Base-by-base conservation (phyloP, 2,113 vertebrate genomes). In the Numenius arquata region DNA sequence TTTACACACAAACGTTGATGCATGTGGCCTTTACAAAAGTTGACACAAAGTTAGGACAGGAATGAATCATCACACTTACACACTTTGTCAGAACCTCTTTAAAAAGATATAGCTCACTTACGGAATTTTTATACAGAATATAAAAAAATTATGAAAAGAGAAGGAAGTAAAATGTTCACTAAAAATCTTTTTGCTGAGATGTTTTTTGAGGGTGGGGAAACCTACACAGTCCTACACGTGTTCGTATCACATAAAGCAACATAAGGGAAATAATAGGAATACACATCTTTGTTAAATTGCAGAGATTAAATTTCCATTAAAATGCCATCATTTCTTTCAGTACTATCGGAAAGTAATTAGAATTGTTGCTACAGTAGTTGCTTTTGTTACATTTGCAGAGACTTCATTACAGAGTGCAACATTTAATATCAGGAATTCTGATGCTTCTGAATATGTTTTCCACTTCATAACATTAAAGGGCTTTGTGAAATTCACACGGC, bases 251-350 rank as follows among this genome's bases (percentile, higher is more conserved):
- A 34, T 72, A 55, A 84, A 65, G 19, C 20, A 70, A 11, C 70
- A 8, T 56, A 65, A 66, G 8, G 27, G 8, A 87, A 93, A 75
- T 72, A 65, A 74, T 52, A 84, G 45, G 25, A 78, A 72, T 56
- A 23, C 4, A 15, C 8, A 16, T 30, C 29, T 89, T 85, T 43
- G 8, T 74, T 94, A 85, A 89, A 78, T 41, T 78, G 43, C 36
- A 85, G 68, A 65, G 43, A 75, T 79, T 79, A 91, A 41, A 50
- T 87, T 82, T 76, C 45, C 58, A 89, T 93, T 68, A 81, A 89
- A 90, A 62, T 41, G 7, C 12, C 20, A 68, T 50, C 0, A 62
- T 84, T 89, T 78, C 32, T 78, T 74, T 50, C 70, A 72, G 40
- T 65, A 20, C 9, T 43, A 15, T 9, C 58, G 34, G 32, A 95